Evolutionary conservation across 2,797 vertebrate genomes (phyloP).

Genomic region (Syngnathus acus): DNA sequence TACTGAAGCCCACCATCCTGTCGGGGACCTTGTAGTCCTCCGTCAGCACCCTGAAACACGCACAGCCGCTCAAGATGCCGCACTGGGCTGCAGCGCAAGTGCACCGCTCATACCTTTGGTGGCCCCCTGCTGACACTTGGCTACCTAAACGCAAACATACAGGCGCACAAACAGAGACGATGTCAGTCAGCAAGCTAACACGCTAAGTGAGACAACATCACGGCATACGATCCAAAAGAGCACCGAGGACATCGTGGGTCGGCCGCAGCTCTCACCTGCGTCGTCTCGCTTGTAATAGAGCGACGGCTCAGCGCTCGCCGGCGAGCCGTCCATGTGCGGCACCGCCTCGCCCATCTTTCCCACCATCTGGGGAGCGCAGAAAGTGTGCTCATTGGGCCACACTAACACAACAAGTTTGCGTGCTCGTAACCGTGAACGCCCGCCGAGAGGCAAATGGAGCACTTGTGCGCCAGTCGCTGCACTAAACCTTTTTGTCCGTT

Average conservation of each 20-base stretch:
- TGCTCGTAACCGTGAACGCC: too few species aligned
- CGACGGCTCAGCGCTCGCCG: constrained; percentile 48
- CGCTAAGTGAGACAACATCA: background rate
- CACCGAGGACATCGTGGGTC: too few species aligned
- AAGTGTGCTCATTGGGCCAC: background rate
- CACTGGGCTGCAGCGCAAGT: background rate
- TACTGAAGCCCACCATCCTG: constrained; percentile 97
- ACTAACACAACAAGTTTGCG: background rate
- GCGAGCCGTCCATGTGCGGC: constrained; percentile 62
- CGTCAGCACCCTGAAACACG: constrained; percentile 80
- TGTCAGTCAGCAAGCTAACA: background rate
- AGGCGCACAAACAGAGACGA: background rate
- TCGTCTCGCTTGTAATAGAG: constrained; percentile 62
- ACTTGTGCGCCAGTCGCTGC: too few species aligned
- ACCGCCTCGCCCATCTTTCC: constrained; percentile 59
- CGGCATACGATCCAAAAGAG: too few species aligned
- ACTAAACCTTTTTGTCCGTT: too few species aligned
- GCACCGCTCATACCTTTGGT: constrained; percentile 78
- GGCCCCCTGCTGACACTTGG: constrained; percentile 90
- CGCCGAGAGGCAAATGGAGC: too few species aligned
- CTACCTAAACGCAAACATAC: constrained; percentile 79
- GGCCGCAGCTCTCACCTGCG: constrained; percentile 36
- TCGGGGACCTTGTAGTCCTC: constrained; percentile 96
- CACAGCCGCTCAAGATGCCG: constrained; percentile 13
- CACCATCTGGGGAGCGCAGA: constrained; percentile 45